A percentile compares a stretch with the other conserved stretches of the same genome.
Evolutionary conservation across 1,140 invertebrate species (phyloP).

Genomic region (Globodera rostochiensis): DNA sequence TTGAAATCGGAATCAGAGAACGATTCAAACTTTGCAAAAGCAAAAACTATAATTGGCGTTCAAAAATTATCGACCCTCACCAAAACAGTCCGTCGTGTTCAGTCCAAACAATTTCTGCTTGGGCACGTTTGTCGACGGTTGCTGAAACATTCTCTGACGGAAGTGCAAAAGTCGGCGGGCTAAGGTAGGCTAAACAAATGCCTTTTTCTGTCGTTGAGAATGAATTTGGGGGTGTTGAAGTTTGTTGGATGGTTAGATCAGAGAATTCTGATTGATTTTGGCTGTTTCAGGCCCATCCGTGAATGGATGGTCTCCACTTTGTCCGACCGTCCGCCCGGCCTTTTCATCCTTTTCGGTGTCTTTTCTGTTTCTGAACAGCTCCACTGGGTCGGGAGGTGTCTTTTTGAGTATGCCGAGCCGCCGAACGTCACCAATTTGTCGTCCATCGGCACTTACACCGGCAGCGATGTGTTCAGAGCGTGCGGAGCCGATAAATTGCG

Average conservation of each 20-base stretch:
- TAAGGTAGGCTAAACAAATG: not conserved
- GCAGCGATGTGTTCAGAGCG: slow-evolving; percentile 29
- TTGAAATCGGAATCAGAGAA: not conserved
- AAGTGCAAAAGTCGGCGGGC: not conserved
- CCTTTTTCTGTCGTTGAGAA: not conserved
- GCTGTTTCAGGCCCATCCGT: slow-evolving; percentile 37
- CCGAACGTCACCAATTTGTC: slow-evolving; percentile 60
- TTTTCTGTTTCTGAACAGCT: slow-evolving; percentile 39
- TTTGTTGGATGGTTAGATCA: not conserved
- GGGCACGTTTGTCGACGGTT: not conserved
- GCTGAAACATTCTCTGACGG: not conserved
- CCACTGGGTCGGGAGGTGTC: slow-evolving; percentile 47
- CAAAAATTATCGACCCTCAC: not conserved
- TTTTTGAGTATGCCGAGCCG: slow-evolving; percentile 54
- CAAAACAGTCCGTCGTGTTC: not conserved
- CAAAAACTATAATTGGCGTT: not conserved
- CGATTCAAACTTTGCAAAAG: not conserved
- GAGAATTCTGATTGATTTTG: slow-evolving; percentile 28
- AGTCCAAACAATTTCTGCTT: not conserved
- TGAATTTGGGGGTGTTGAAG: too few species aligned
- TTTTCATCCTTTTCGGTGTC: slow-evolving; percentile 41
- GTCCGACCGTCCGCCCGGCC: slow-evolving; percentile 35
- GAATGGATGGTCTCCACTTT: slow-evolving; percentile 52
- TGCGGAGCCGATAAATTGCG: slow-evolving; percentile 40
- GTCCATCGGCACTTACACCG: slow-evolving; percentile 39